Conservation (phyloP, 2,797 vertebrate species). For the Artibeus jamaicensis region DNA sequence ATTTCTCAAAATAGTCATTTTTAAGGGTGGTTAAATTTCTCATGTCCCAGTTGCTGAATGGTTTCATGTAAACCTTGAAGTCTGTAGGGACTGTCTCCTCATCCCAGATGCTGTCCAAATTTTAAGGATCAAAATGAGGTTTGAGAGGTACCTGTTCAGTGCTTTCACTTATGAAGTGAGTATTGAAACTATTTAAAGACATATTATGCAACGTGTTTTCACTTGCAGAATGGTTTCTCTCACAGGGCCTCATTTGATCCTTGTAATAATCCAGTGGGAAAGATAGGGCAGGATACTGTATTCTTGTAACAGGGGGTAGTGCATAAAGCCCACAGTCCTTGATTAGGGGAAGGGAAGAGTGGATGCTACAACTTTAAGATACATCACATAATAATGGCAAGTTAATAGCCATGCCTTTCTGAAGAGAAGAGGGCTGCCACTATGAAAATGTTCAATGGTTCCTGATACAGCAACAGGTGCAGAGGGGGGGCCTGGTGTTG, state of each 20-base stretch:
- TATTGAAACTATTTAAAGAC: neutral
- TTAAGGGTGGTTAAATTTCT: slow-evolving; percentile 53
- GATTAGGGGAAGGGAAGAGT: neutral
- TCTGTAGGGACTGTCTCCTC: neutral
- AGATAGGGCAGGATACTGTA: neutral
- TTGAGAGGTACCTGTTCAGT: neutral
- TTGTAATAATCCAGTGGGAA: neutral
- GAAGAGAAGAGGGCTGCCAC: neutral
- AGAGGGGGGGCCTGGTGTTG: too few relatives aligned
- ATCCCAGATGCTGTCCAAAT: neutral
- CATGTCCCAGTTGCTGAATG: slow-evolving; percentile 49
- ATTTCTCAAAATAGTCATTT: slow-evolving; percentile 75
- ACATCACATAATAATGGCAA: neutral
- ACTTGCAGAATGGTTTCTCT: neutral
- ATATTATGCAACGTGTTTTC: neutral
- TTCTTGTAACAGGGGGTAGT: neutral
- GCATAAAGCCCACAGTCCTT: neutral
- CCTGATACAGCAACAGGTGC: too few relatives aligned
- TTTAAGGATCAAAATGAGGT: neutral
- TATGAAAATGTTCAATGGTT: too few relatives aligned
- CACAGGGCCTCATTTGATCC: neutral
- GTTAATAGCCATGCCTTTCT: neutral
- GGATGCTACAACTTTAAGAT: neutral
- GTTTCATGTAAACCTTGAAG: slow-evolving; percentile 41
- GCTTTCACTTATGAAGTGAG: neutral